Evolutionary conservation across 2,113 vertebrate genomes (phyloP), one percentile per base, ranked within the genome.

Genomic region (Girardinichthys multiradiatus): DNA sequence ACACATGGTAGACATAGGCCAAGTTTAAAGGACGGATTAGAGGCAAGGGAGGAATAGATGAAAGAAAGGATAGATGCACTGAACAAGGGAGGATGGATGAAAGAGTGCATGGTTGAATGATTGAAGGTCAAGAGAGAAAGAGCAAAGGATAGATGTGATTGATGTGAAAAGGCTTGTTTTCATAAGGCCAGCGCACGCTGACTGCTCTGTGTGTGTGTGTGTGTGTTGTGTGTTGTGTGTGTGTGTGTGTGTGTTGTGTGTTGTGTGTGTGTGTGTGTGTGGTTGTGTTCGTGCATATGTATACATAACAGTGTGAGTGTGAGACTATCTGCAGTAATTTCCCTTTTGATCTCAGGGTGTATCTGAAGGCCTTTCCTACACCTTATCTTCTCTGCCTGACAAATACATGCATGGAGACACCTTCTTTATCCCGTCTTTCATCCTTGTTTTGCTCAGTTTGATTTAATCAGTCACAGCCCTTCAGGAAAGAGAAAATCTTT

Each of bases 101-200:
- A 92, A 92, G 88, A 82, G 77, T 72, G 76, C 64, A 72, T 84
- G 87, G 85, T 89, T 84, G 86, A 89, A 87, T 85, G 82, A 90
- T 86, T 82, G 84, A 91, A 92, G 90, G 90, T 91, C 90, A 90
- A 89, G 84, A 83, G 87, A 85, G 80, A 74, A 39, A 84, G 83
- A 87, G 87, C 73, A 90, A 90, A 85, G 83, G 76, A 77, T 75
- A 66, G 80, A 68, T 79, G 82, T 86, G 89, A 92, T 85, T 90
- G 89, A 92, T 92, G 88, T 87, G 87, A 86, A 87, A 81, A 87
- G 85, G 85, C 86, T 88, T 92, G 88, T 92, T 91, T 89, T 90
- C 84, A 84, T 86, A 84, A 87, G 77, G 64, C 70, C 26, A 64
- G 77, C 29, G 72, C 77, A 74, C 26, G n/a, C 71, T 72, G 54